Evolutionary conservation across 2,113 vertebrate species (phyloP).

Genomic region (Pungitius pungitius): DNA sequence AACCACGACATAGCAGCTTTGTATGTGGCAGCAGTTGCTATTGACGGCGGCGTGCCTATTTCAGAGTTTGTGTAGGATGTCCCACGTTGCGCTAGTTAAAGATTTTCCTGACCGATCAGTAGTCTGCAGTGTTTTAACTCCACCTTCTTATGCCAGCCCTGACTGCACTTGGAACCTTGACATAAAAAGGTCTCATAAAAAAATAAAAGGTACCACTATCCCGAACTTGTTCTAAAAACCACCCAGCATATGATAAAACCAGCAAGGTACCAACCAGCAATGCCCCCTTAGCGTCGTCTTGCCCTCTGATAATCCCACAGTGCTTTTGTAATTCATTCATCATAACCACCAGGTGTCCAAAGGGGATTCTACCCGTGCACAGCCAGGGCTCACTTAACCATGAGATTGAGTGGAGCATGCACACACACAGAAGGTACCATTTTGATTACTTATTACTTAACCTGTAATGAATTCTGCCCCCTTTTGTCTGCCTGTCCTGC

Average conservation of each 20-base stretch:
- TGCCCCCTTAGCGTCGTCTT: constrained; percentile 19
- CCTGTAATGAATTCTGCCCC: constrained; percentile 78
- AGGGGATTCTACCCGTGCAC: constrained; percentile 45
- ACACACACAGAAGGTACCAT: constrained; percentile 66
- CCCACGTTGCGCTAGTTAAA: neutral
- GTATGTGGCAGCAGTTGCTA: neutral
- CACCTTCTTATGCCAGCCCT: neutral
- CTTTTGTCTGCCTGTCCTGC: constrained; percentile 71
- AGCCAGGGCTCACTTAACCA: constrained; percentile 70
- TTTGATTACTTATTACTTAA: constrained; percentile 86
- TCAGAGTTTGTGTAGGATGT: neutral
- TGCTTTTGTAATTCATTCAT: constrained; percentile 45
- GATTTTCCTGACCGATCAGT: neutral
- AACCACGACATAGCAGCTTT: neutral
- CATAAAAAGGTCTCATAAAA: neutral
- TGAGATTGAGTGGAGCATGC: constrained; percentile 68
- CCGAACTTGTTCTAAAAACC: neutral
- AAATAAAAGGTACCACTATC: neutral
- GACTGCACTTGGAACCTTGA: neutral
- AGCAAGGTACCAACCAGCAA: neutral
- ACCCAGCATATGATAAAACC: neutral
- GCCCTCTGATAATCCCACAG: neutral
- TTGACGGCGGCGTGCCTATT: neutral
- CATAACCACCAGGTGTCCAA: constrained; percentile 53
- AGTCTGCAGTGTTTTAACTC: neutral